Evolutionary conservation across 2,888 invertebrate genomes (phyloP).

Genomic region (Heliconius ethilla): DNA sequence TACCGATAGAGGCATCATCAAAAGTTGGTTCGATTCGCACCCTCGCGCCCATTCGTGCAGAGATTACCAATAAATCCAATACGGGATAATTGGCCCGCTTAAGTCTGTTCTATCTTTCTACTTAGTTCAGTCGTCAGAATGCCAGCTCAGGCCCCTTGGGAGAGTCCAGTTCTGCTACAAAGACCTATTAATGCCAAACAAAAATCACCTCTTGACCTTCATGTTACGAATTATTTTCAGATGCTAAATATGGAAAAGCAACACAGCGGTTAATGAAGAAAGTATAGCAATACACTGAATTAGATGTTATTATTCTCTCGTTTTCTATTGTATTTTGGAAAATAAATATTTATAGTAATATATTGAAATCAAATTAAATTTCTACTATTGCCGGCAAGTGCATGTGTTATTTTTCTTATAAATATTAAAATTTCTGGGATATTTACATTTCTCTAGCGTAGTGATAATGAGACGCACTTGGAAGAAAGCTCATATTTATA

Average conservation of each 20-base stretch:
- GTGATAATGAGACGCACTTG: too few relatives aligned
- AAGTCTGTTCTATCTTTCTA: slow-evolving; percentile 83
- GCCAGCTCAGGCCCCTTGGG: slow-evolving; percentile 80
- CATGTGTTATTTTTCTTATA: neutral
- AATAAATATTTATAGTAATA: neutral
- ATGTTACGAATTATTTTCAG: slow-evolving; percentile 63
- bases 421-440: neutral
- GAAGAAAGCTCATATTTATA: too few relatives aligned
- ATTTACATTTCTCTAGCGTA: too few relatives aligned
- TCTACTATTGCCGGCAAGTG: neutral
- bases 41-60: slow-evolving; percentile 82
- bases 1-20: slow-evolving; percentile 80
- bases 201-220: slow-evolving; percentile 63
- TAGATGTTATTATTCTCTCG: slow-evolving; percentile 56
- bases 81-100: slow-evolving; percentile 83
- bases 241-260: slow-evolving; percentile 56
- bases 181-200: slow-evolving; percentile 64
- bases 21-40: slow-evolving; percentile 81
- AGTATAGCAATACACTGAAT: slow-evolving; percentile 70
- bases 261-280: slow-evolving; percentile 60
- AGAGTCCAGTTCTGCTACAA: slow-evolving; percentile 74
- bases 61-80: slow-evolving; percentile 83
- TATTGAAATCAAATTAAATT: neutral
- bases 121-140: slow-evolving; percentile 83
- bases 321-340: slow-evolving; percentile 1